A percentile compares a stretch with the other conserved stretches of the same genome.
Conservation (phyloP, 2,797 vertebrate species). For the Cirrhinus molitorella region DNA sequence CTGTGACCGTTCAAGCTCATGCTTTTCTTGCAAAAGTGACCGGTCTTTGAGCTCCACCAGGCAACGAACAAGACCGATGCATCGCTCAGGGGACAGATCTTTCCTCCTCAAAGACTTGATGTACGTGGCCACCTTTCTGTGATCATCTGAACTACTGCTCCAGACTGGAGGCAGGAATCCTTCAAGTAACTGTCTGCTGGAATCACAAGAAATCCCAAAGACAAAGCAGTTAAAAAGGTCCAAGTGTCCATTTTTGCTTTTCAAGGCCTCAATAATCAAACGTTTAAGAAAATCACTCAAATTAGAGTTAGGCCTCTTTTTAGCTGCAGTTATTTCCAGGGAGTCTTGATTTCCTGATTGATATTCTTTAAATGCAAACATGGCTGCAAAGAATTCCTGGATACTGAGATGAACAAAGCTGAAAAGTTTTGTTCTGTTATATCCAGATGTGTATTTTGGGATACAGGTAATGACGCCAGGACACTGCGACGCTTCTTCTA, state of each 20-base stretch:
- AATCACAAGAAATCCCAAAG: slow-evolving; percentile 44
- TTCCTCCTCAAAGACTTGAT: slow-evolving; percentile 14
- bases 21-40: background rate
- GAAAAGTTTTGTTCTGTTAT: background rate
- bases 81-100: background rate
- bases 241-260: slow-evolving; percentile 31
- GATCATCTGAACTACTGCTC: background rate
- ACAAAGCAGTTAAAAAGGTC: slow-evolving; percentile 53
- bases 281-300: background rate
- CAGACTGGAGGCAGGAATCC: background rate
- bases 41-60: slow-evolving; percentile 23
- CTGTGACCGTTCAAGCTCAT: background rate
- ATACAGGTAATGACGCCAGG: slow-evolving; percentile 37
- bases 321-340: background rate
- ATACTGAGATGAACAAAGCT: slow-evolving; percentile 65
- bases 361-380: slow-evolving; percentile 20
- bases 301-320: background rate
- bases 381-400: slow-evolving; percentile 59
- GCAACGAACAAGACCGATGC: slow-evolving; percentile 35
- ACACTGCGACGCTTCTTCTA: background rate
- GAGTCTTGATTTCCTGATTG: background rate
- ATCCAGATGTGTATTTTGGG: background rate
- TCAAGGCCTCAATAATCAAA: background rate
- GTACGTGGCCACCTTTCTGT: slow-evolving; percentile 10
- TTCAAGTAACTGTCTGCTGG: slow-evolving; percentile 13